Conservation (phyloP, 2,888 invertebrate species). For the Pachliopta kotzebuea region DNA sequence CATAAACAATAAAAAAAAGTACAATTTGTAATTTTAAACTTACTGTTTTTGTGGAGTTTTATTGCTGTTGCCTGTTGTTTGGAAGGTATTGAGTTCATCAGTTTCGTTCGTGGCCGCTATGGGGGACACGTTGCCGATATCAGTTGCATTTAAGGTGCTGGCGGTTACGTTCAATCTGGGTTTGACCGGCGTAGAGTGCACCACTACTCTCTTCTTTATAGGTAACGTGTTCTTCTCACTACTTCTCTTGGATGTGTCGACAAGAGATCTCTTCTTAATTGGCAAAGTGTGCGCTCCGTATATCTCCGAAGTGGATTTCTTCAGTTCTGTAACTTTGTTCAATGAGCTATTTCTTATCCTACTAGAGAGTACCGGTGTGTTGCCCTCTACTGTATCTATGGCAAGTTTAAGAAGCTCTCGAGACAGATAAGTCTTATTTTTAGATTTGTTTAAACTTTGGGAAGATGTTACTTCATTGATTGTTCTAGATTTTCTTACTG, state of each 20-base stretch:
- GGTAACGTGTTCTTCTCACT: conserved; percentile 40
- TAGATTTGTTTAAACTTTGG: conserved; percentile 14
- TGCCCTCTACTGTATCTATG: conserved; percentile 52
- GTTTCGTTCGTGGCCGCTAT: conserved; percentile 40
- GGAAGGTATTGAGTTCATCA: background rate
- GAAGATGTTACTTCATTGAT: background rate
- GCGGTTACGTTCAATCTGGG: conserved; percentile 37
- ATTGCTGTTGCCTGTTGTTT: background rate
- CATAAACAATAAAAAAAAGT: no score
- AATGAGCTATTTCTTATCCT: conserved; percentile 42
- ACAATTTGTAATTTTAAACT: no score
- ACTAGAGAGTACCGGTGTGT: conserved; percentile 38
- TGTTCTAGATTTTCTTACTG: conserved; percentile 7
- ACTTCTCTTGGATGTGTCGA: conserved; percentile 18
- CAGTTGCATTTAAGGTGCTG: conserved; percentile 42
- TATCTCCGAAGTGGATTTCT: conserved; percentile 43
- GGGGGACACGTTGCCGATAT: conserved; percentile 58
- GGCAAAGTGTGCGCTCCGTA: conserved; percentile 54
- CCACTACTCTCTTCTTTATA: conserved; percentile 55
- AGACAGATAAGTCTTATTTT: conserved; percentile 32
- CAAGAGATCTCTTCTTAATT: conserved; percentile 59
- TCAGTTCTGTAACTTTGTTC: conserved; percentile 20
- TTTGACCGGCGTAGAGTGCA: conserved; percentile 66
- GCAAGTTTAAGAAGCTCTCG: conserved; percentile 50
- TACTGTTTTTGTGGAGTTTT: no score